These are phyloP conservation scores for Agrenia bidenticulata DNA, from an alignment of 2,888 invertebrate genomes.

Conservation along the genomic window DNA sequence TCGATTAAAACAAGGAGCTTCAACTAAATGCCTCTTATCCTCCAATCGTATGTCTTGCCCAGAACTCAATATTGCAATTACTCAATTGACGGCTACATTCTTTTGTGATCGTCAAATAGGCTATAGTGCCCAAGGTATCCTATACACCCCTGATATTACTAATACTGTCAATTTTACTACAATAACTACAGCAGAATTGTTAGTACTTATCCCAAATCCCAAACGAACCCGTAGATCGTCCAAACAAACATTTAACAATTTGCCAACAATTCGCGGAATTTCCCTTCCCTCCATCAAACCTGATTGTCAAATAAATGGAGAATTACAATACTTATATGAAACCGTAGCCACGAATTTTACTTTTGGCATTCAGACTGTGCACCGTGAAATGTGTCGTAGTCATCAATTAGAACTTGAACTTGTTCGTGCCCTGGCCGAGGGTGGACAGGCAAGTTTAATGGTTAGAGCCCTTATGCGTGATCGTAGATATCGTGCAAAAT, in stretches of 20 bases:
- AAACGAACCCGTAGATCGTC: not conserved
- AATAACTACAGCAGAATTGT: not conserved
- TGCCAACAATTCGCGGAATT: not conserved
- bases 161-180: not conserved
- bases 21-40: not conserved
- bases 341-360: not conserved
- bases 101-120: not conserved
- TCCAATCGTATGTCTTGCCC: conserved; percentile 4
- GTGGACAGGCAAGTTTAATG: conserved; percentile 4
- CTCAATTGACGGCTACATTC: not conserved
- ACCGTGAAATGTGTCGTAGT: conserved; percentile 8
- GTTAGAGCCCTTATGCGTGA: conserved; percentile 8
- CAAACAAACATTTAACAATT: too few relatives aligned
- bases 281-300: not conserved
- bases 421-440: conserved; percentile 10
- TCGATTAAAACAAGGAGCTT: not conserved
- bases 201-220: not conserved
- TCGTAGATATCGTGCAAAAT: conserved; percentile 5
- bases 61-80: conserved; percentile 6
- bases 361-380: conserved; percentile 14
- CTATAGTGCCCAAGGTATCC: not conserved
- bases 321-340: conserved; percentile 15
- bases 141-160: not conserved
- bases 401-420: conserved; percentile 12
- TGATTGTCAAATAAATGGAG: not conserved